Evolutionary conservation across 2,797 vertebrate species (phyloP), one percentile per base, ranked within the genome.

Genomic region (Molossus alvarezi): DNA sequence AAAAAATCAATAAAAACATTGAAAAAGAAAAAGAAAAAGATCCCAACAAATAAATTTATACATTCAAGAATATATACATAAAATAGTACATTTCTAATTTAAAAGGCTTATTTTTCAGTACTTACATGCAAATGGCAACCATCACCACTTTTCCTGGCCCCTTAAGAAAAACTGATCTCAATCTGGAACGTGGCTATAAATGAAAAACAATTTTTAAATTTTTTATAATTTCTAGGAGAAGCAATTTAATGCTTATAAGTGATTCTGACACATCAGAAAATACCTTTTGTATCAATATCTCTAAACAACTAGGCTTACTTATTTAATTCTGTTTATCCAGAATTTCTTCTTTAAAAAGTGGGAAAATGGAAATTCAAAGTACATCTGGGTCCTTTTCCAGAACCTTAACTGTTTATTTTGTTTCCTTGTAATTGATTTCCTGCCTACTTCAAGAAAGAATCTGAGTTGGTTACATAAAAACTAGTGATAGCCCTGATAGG

Each of bases 71-170:
- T 55, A 91, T 11, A 55, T 20, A 90, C 13, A 77, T 87, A 92
- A 93, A 95, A 92, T 20, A 82, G 87, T 15, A 21, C 8, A 80
- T 14, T 79, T 87, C 64, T 60, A 64, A 41, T 88, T 97, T 73
- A 69, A 67, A 93, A 62, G 58, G 9, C 6, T 71, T 82, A 4
- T 62, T 94, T 95, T 97, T 93, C 29, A 53, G 96, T 96, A 99
- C 99, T 99, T 99, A 99, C 99, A 99, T 99, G 98, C 99, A 99
- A 98, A 99, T 99, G 86, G 99, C 99, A 60, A 99, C 99, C 99
- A 99, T 99, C 86, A 99, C 99, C 97, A 99, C 99, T 97, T 99
- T 99, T 96, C 99, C 99, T 48, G 99, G 99, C 73, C 99, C 99
- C 97, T 99, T 99, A 57, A 99, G 98, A 98, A 99, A 99, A 55